Conservation (phyloP, 53 echinoderm and acorn worm species). For the Crossaster papposus region DNA sequence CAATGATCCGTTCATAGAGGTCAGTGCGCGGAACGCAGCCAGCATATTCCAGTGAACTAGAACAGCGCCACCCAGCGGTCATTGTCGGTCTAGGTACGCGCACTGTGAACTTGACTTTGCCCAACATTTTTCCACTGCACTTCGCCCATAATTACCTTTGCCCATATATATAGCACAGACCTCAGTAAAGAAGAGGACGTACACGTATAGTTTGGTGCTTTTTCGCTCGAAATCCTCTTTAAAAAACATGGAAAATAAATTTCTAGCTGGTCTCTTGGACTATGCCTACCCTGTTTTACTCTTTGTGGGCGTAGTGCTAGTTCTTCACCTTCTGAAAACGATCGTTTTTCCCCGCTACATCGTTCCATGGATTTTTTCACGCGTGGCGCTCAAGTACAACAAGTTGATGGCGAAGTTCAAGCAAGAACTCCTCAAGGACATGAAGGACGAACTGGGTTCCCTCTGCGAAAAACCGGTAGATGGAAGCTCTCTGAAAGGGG, state of each 20-base stretch:
- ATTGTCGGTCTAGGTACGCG: no score
- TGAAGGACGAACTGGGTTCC: not conserved
- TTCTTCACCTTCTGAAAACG: constrained; percentile 8
- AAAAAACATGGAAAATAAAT: not conserved
- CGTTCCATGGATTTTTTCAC: not conserved
- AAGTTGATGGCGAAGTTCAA: constrained; percentile 20
- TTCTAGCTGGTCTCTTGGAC: not conserved
- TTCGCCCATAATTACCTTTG: no score
- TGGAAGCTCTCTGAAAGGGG: not conserved
- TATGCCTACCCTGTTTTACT: not conserved
- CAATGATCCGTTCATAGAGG: no score
- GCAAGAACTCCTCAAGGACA: constrained; percentile 43
- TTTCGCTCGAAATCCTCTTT: not conserved
- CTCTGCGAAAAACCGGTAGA: not conserved
- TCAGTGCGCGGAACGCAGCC: no score
- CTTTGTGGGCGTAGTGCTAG: not conserved
- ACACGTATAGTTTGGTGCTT: not conserved
- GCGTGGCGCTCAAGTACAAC: constrained; percentile 7
- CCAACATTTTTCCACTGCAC: no score
- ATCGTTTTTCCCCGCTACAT: not conserved
- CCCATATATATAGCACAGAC: no score
- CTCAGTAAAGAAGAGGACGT: not conserved
- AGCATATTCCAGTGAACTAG: no score
- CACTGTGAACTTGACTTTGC: no score
- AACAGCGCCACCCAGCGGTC: no score